A percentile compares a stretch with the other conserved stretches of the same genome.
Conservation (phyloP, 2,888 invertebrate genomes). For the Axea sp. region DNA sequence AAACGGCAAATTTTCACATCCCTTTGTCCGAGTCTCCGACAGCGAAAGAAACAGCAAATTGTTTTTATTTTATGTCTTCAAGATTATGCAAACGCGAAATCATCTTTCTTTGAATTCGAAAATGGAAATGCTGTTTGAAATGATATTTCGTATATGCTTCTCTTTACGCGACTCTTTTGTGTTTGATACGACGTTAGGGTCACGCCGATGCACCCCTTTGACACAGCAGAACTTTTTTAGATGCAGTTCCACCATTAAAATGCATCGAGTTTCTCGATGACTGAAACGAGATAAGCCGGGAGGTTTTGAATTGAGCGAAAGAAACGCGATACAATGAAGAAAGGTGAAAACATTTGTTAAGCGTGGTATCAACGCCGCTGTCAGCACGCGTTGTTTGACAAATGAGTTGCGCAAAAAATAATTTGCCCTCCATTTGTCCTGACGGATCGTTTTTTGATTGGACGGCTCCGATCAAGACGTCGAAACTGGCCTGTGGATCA, state of each 20-base stretch:
- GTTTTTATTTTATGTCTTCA: background rate
- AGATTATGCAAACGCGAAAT: background rate
- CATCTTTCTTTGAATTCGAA: constrained; percentile 2
- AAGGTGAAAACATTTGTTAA: constrained; percentile 8
- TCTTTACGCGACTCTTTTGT: background rate
- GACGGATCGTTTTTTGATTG: constrained; percentile 28
- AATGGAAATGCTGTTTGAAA: background rate
- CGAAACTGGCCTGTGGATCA: background rate
- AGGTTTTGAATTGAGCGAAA: constrained; percentile 1
- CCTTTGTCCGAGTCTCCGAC: too few species aligned
- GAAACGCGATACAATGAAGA: constrained; percentile 3
- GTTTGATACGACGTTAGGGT: constrained; percentile 3
- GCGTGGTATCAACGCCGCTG: constrained; percentile 1
- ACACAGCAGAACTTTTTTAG: constrained; percentile 2
- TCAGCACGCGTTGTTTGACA: constrained; percentile 5
- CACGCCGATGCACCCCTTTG: background rate
- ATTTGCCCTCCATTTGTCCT: constrained; percentile 11
- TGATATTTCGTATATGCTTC: background rate
- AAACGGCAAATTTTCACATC: too few species aligned
- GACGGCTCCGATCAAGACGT: background rate
- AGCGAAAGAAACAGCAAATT: background rate
- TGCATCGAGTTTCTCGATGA: constrained; percentile 13
- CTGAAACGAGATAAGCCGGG: constrained; percentile 14
- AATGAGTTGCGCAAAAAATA: constrained; percentile 16
- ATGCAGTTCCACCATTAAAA: constrained; percentile 13